Base-by-base conservation (phyloP, 2,797 vertebrate genomes). In the Loriculus beryllinus region DNA sequence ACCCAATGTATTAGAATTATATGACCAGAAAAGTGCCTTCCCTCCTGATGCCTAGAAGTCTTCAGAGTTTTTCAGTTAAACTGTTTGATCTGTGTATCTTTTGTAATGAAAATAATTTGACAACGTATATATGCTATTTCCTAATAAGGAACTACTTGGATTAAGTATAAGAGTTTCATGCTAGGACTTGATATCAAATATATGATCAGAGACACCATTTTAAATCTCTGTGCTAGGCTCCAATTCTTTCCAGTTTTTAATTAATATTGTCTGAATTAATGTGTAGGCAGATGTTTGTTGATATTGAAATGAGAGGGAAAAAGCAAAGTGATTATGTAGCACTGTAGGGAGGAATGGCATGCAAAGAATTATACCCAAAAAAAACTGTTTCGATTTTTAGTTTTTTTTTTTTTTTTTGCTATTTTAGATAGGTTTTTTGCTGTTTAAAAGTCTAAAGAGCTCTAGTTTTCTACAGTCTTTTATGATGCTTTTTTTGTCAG, bases 1-100 rank as follows among this genome's bases (percentile, higher is more conserved):
- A 92, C 83, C 75, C 12, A 33, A 33, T 82, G 72, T 94, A 75
- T 95, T 96, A 71, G 65, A 94, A 93, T 96, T 96, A 31, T 81
- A 81, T 96, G 97, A 96, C 90, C 84, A 1, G 85, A 93, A 86
- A 97, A 98, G 97, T 97, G 97, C 98, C 97, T 98, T 97, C 86
- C 69, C 81, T 92, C 48, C 82, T 91, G 94, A 94, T 91, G 42
- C 95, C 92, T 91, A 69, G 59, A 63, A 94, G 69, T 92, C 92
- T 88, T 52, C 86, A 94, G 92, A 96, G 42, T 75, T 90, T 45
- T 82, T 75, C 56, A 83, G 49, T 91, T 83, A 59, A 93, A 92
- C 43, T 81, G 35, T 67, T 92, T 83, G 94, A 90, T 91, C 86
- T 94, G 47, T 92, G 26, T 94, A 79, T 82, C 94, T 95, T 92